These are phyloP conservation scores for Cliona cf. orientalis DNA, from an alignment of 37 sponge, comb jelly and placozoan species.

Conservation along the genomic window DNA sequence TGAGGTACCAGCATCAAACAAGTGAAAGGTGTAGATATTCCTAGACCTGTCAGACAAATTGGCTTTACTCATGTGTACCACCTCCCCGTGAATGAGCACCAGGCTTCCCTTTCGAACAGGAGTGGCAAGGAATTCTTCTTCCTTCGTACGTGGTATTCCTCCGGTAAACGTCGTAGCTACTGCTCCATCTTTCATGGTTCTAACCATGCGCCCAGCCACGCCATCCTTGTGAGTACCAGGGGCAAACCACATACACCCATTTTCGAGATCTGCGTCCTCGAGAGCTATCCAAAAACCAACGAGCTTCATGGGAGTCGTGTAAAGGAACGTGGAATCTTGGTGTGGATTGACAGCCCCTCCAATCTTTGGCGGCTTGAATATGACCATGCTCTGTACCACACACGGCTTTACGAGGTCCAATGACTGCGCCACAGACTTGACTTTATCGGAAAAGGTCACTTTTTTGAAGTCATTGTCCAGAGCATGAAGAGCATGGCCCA, in stretches of 20 bases:
- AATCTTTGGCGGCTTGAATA: constrained; percentile 87
- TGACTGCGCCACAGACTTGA: constrained; percentile 64
- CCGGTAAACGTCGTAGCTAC: constrained; percentile 44
- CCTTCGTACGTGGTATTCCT: constrained; percentile 17
- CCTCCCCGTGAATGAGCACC: constrained; percentile 93
- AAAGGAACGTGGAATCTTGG: constrained; percentile 90
- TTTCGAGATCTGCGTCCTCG: constrained; percentile 92
- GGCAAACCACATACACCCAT: constrained; percentile 97
- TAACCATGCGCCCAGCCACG: constrained; percentile 26
- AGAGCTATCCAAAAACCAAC: constrained; percentile 96
- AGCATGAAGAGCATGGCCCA: constrained; percentile 95
- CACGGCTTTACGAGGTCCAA: constrained; percentile 77
- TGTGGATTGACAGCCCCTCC: constrained; percentile 86
- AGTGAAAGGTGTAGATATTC: constrained; percentile 95
- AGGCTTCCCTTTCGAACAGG: constrained; percentile 83
- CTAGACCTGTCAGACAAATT: constrained; percentile 82
- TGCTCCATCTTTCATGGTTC: constrained; percentile 42
- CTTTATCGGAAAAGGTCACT: constrained; percentile 61
- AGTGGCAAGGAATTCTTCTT: constrained; percentile 69
- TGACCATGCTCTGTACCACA: constrained; percentile 96
- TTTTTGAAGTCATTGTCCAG: constrained; percentile 83
- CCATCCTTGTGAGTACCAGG: constrained; percentile 86
- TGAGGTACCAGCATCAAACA: constrained; percentile 86
- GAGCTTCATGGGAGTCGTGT: constrained; percentile 84
- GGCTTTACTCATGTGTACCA: constrained; percentile 87